These are phyloP conservation scores for Colletes latitarsis DNA, from an alignment of 1,140 invertebrate genomes.

Conservation along the genomic window DNA sequence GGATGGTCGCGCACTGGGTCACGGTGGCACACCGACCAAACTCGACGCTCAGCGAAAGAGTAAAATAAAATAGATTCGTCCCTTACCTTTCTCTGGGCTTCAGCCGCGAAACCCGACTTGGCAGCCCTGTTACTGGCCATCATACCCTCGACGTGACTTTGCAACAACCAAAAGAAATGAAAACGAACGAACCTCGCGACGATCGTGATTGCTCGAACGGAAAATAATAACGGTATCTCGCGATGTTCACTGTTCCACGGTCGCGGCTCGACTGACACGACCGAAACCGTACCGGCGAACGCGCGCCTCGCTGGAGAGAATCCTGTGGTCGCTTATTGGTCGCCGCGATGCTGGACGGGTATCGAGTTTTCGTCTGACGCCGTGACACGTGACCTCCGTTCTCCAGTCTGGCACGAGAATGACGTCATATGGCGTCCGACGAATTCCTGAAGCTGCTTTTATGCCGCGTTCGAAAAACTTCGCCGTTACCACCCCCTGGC, in stretches of 20 bases:
- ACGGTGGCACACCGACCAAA: constrained; percentile 36
- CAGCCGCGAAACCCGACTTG: constrained; percentile 96
- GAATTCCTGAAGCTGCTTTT: constrained; percentile 34
- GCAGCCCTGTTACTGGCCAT: constrained; percentile 94
- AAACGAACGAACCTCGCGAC: not conserved
- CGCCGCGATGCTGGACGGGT: constrained; percentile 37
- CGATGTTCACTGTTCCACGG: constrained; percentile 56
- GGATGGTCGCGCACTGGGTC: constrained; percentile 48
- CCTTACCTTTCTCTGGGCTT: constrained; percentile 93
- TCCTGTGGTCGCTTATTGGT: constrained; percentile 61
- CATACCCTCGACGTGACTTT: constrained; percentile 7
- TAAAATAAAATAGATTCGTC: not conserved
- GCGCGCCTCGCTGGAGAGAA: constrained; percentile 49
- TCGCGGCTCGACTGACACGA: constrained; percentile 68
- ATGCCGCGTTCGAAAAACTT: constrained; percentile 15
- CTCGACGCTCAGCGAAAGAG: not conserved
- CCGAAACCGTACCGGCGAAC: constrained; percentile 50
- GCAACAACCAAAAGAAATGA: not conserved
- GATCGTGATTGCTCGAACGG: not conserved
- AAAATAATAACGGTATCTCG: not conserved
- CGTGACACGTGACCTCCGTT: constrained; percentile 70
- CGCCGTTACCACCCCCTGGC: not conserved
- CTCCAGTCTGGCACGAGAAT: constrained; percentile 64
- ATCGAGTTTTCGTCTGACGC: constrained; percentile 65
- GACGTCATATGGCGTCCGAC: constrained; percentile 62